Evolutionary conservation across 1,140 invertebrate genomes (phyloP), one percentile per base, ranked within the genome.

Genomic region (Bicyclus anynana): DNA sequence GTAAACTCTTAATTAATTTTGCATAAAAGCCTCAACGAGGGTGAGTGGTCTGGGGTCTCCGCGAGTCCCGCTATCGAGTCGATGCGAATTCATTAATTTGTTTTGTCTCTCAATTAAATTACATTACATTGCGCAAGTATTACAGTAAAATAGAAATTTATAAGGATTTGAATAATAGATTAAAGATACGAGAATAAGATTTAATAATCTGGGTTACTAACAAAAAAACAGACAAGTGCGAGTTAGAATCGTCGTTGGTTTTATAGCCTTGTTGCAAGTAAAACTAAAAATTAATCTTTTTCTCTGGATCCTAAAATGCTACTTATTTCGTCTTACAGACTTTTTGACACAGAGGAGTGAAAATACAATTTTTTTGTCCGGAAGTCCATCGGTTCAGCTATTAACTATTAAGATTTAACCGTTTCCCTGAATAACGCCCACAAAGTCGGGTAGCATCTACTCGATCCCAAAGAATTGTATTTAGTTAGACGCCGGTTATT

Each of bases 371-470:
- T 23, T 23, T 23, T 23, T 23, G 23, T 4, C 23, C 3, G 29
- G 29, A 33, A 33, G n/a, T 3, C n/a, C 29, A 12, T 12, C 7
- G 29, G 7, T 12, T 12, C n/a, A 2, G 18, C 16, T 18, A 3
- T 20, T 20, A n/a, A n/a, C 5, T 44, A 44, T 47, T 47, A 47
- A 9, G 14, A 10, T 4, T 21, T 48, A 7, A 23, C 29, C 27
- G 27, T 47, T 52, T 53, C 44, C 50, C 42, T 12, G 40, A 38
- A 53, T 40, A 16, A 6, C 10, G 23, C 23, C 13, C 44, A 47
- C 27, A 37, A 33, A 40, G 47, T 27, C 46, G 27, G 37, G 17
- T 20, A 47, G 40, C 56, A n/a, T n/a, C n/a, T n/a, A n/a, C n/a
- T n/a, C n/a, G n/a, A n/a, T n/a, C n/a, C n/a, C n/a, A n/a, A n/a